Conservation (phyloP, 2,888 invertebrate species). For the Agonopterix arenella region DNA sequence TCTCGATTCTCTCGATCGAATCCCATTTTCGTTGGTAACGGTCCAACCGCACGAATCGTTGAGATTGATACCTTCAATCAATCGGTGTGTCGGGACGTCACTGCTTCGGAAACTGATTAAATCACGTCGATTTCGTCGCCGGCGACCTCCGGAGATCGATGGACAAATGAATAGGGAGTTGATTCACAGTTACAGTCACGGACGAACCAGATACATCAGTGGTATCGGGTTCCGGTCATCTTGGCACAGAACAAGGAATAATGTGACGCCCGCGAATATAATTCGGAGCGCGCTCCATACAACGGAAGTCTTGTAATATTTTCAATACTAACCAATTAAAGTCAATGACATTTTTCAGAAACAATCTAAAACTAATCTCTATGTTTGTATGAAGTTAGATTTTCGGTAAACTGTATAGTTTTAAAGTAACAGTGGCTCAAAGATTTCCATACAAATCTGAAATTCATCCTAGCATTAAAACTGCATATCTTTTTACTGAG, state of each 20-base stretch:
- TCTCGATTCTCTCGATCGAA: conserved; percentile 39
- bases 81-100: conserved; percentile 58
- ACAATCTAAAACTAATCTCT: too few species aligned
- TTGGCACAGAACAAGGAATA: too few species aligned
- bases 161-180: conserved; percentile 54
- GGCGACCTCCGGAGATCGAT: conserved; percentile 23
- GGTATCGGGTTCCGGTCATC: conserved; percentile 21
- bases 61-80: conserved; percentile 73
- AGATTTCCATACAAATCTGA: too few species aligned
- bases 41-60: conserved; percentile 62
- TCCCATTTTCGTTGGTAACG: conserved; percentile 64
- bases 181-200: conserved; percentile 59
- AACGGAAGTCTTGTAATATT: too few species aligned
- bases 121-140: conserved; percentile 67
- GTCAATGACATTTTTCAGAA: too few species aligned
- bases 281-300: too few species aligned
- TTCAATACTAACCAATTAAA: too few species aligned
- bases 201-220: conserved; percentile 48
- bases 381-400: too few species aligned
- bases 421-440: too few species aligned
- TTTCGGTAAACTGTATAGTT: too few species aligned
- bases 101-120: conserved; percentile 64
- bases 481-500: too few species aligned
- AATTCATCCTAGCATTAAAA: too few species aligned
- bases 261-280: neutral